These are phyloP conservation scores for Bubo bubo DNA, from an alignment of 2,113 vertebrate genomes.

Conservation along the genomic window DNA sequence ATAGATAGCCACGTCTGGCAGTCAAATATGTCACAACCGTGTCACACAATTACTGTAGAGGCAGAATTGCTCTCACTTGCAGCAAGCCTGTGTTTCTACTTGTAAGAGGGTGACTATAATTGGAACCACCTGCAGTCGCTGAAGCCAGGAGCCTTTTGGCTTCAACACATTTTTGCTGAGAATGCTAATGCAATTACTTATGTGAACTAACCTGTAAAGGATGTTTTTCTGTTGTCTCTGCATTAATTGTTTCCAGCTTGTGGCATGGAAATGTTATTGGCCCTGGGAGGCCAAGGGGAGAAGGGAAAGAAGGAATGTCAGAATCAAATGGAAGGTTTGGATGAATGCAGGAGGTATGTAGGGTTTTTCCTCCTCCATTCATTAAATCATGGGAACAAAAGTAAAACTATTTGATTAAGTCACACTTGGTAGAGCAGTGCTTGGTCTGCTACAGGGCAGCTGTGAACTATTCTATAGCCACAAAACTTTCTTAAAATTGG, in stretches of 20 bases:
- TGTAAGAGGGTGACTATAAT: background rate
- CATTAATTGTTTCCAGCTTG: constrained; percentile 55
- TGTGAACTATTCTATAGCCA: background rate
- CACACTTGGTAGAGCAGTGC: background rate
- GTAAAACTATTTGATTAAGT: background rate
- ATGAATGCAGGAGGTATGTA: background rate
- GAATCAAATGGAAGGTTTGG: background rate
- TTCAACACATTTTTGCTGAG: background rate
- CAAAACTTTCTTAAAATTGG: background rate
- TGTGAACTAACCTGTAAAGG: constrained; percentile 34
- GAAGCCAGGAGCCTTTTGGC: constrained; percentile 48
- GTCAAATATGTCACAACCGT: background rate
- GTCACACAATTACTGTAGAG: background rate
- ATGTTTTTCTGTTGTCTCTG: constrained; percentile 58
- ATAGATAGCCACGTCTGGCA: background rate
- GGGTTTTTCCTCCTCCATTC: background rate
- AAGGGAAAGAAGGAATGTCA: background rate
- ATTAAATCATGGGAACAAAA: background rate
- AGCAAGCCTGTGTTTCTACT: background rate
- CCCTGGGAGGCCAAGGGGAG: background rate
- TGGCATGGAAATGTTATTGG: background rate
- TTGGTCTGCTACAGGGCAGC: background rate
- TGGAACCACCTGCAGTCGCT: constrained; percentile 12
- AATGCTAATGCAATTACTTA: constrained; percentile 5
- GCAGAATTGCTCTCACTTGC: background rate